These are phyloP conservation scores for Machimus rusticus DNA, from an alignment of 2,888 invertebrate species.

Conservation along the genomic window DNA sequence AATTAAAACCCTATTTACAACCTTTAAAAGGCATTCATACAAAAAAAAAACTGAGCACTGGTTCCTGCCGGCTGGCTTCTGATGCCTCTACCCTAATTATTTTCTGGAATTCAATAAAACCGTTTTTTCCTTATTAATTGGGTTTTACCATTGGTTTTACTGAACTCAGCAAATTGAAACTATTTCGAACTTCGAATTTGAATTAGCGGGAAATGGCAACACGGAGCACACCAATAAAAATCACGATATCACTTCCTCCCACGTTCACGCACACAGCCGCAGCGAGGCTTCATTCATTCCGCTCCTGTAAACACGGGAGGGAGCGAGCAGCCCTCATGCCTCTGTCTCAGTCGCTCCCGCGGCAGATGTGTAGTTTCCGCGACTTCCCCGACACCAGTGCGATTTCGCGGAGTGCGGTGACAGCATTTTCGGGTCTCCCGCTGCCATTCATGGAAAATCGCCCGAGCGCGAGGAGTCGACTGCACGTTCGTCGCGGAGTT, in stretches of 20 bases:
- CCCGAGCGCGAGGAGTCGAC: background rate
- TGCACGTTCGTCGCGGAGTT: background rate
- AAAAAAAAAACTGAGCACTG: too few species aligned
- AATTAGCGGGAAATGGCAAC: background rate
- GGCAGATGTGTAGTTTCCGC: background rate
- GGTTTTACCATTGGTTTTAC: too few species aligned
- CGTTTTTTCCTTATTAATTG: too few species aligned
- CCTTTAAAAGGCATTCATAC: too few species aligned
- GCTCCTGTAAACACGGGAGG: background rate
- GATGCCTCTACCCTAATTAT: too few species aligned
- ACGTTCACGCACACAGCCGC: background rate
- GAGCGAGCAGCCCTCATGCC: background rate
- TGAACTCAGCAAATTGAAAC: background rate
- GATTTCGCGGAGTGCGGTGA: background rate
- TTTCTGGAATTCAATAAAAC: too few species aligned
- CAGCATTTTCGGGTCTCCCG: background rate
- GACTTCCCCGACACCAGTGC: background rate
- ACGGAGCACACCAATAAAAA: background rate
- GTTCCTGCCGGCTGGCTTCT: too few species aligned
- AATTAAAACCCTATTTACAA: too few species aligned
- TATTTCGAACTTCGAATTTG: background rate
- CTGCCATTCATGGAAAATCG: slow-evolving; percentile 41
- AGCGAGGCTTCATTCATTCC: background rate
- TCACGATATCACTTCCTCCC: background rate
- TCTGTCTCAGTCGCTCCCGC: background rate